Percentiles rank a stretch among this genome's conserved stretches.
phyloP scores from a whole-genome alignment of 2,888 invertebrate species.

The Drosophila multiciliata region DNA sequence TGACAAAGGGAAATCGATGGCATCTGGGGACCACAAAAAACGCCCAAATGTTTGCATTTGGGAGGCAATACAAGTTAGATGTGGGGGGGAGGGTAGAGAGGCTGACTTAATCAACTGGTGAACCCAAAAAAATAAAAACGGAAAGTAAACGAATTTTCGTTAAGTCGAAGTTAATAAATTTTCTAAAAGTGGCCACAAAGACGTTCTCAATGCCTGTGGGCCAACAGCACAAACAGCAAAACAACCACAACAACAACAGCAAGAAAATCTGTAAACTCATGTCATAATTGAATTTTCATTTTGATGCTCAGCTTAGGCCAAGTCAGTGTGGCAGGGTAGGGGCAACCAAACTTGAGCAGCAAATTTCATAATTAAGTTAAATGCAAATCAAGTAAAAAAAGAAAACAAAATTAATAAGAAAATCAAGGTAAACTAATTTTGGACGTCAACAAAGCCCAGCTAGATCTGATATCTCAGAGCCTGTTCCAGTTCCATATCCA shows the following conservation, averaged over 20 bases:
- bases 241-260: neutral
- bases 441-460: constrained; percentile 21
- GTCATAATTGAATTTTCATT: constrained; percentile 77
- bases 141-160: constrained; percentile 54
- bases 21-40: neutral
- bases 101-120: constrained; percentile 49
- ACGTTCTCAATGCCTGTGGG: constrained; percentile 25
- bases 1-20: neutral
- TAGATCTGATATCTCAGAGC: neutral
- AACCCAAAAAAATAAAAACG: constrained; percentile 1
- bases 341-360: constrained; percentile 7
- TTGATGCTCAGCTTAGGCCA: constrained; percentile 47
- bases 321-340: neutral
- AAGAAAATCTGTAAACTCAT: constrained; percentile 64
- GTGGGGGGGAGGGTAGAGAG: neutral
- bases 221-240: neutral
- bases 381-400: constrained; percentile 39
- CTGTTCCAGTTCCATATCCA: constrained; percentile 16
- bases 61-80: neutral
- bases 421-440: constrained; percentile 54
- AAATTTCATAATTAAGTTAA: constrained; percentile 64
- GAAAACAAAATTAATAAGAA: constrained; percentile 2
- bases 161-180: constrained; percentile 65
- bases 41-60: neutral
- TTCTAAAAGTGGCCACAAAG: constrained; percentile 62